These are phyloP conservation scores for Dufourea novaeangliae DNA, from an alignment of 1,140 invertebrate species.

Conservation along the genomic window DNA sequence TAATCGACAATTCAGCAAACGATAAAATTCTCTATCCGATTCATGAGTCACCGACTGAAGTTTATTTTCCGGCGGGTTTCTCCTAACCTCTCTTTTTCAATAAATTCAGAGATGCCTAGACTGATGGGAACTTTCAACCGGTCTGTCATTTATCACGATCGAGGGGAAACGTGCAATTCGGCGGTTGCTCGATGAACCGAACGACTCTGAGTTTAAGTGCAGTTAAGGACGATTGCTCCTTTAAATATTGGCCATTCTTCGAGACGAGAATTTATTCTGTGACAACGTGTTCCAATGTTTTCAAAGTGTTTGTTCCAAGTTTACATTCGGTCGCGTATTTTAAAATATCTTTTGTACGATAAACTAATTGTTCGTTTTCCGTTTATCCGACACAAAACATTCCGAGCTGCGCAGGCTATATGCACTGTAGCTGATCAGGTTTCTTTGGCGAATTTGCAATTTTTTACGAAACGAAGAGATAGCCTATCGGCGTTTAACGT, in stretches of 20 bases:
- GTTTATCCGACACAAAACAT: too few species aligned
- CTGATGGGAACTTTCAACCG: not conserved
- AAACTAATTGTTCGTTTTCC: too few species aligned
- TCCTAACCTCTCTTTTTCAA: not conserved
- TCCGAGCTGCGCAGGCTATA: too few species aligned
- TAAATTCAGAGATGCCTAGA: not conserved
- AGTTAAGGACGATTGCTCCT: not conserved
- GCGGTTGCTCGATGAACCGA: not conserved
- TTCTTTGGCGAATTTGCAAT: constrained; percentile 35
- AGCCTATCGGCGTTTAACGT: constrained; percentile 39
- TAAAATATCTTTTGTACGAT: too few species aligned
- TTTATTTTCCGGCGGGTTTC: not conserved
- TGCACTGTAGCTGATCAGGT: not conserved
- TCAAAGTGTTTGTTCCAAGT: too few species aligned
- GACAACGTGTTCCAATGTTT: too few species aligned
- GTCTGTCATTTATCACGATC: not conserved
- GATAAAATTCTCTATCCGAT: not conserved
- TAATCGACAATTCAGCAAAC: constrained; percentile 10
- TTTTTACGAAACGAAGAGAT: constrained; percentile 24
- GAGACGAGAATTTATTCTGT: not conserved
- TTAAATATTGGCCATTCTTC: not conserved
- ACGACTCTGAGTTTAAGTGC: not conserved
- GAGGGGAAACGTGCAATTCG: too few species aligned
- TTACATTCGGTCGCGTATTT: too few species aligned
- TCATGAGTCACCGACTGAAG: not conserved